Evolutionary conservation across 2,113 vertebrate genomes (phyloP).

Genomic region (Drymodes brunneopygia): DNA sequence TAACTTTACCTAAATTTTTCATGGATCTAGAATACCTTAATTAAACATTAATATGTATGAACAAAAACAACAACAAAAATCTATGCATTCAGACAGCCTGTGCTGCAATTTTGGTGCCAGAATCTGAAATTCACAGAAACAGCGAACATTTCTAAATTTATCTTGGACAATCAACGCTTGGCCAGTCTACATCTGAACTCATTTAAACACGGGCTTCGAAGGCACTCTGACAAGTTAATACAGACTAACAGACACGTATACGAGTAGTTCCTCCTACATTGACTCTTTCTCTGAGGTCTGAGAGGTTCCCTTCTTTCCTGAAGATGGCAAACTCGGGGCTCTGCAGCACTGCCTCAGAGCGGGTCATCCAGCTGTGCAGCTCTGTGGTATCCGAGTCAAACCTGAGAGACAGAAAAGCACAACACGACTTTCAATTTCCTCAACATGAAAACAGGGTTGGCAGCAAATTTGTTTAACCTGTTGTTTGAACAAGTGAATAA

Average conservation of each 20-base stretch:
- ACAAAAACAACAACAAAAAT: background rate
- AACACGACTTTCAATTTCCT: background rate
- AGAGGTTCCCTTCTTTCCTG: constrained; percentile 88
- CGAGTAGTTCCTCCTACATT: constrained; percentile 69
- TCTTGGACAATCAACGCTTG: background rate
- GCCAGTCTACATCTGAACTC: background rate
- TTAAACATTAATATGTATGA: background rate
- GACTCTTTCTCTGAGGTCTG: constrained; percentile 94
- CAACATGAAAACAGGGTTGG: background rate
- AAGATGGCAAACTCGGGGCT: constrained; percentile 89
- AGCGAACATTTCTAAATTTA: background rate
- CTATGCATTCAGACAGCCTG: background rate
- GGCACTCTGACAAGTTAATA: background rate
- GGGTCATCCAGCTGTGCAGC: constrained; percentile 97
- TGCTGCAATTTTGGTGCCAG: background rate
- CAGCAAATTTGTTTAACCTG: background rate
- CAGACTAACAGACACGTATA: background rate
- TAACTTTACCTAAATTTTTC: background rate
- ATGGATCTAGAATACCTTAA: background rate
- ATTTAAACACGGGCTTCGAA: background rate
- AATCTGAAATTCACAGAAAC: background rate
- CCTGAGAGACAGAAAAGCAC: constrained; percentile 66
- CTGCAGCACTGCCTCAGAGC: constrained; percentile 91
- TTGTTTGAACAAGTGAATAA: background rate
- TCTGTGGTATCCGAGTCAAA: constrained; percentile 96